phyloP scores from a whole-genome alignment of 2,888 invertebrate species.

The Mesopsocus fuscifrons region DNA sequence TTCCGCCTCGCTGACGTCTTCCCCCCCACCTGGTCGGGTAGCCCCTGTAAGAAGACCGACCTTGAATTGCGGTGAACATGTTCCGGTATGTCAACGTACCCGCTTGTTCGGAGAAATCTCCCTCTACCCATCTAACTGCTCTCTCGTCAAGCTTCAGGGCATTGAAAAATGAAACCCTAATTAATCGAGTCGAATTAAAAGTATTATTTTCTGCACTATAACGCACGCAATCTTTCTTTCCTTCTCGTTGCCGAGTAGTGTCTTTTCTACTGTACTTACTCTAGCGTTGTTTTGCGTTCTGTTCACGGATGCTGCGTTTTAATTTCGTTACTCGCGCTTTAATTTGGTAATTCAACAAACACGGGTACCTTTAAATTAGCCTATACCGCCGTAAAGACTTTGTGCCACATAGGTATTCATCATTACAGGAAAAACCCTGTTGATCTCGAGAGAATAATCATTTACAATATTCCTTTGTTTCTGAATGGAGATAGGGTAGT shows the following conservation, averaged over 20 bases:
- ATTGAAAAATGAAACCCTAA: neutral
- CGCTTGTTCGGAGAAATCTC: neutral
- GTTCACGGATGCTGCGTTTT: too few relatives aligned
- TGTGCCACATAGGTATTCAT: too few relatives aligned
- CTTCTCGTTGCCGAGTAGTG: neutral
- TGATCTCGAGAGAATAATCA: too few relatives aligned
- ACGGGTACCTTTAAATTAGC: too few relatives aligned
- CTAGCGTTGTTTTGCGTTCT: too few relatives aligned
- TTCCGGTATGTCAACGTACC: too few relatives aligned
- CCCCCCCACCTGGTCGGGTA: constrained; percentile 7
- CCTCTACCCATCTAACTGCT: neutral
- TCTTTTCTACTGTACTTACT: neutral
- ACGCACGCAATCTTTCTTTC: neutral
- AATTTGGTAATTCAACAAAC: too few relatives aligned
- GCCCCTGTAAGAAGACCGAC: constrained; percentile 1
- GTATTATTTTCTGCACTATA: neutral
- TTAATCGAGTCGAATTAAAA: neutral
- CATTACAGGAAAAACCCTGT: too few relatives aligned
- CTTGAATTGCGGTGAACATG: neutral
- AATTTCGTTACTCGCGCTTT: too few relatives aligned
- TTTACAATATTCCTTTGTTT: too few relatives aligned
- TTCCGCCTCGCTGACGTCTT: constrained; percentile 5
- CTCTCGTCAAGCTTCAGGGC: neutral
- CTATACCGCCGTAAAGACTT: too few relatives aligned
- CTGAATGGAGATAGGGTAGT: too few relatives aligned